These are phyloP conservation scores for Mycteria americana DNA, from an alignment of 2,797 vertebrate species.

Conservation along the genomic window DNA sequence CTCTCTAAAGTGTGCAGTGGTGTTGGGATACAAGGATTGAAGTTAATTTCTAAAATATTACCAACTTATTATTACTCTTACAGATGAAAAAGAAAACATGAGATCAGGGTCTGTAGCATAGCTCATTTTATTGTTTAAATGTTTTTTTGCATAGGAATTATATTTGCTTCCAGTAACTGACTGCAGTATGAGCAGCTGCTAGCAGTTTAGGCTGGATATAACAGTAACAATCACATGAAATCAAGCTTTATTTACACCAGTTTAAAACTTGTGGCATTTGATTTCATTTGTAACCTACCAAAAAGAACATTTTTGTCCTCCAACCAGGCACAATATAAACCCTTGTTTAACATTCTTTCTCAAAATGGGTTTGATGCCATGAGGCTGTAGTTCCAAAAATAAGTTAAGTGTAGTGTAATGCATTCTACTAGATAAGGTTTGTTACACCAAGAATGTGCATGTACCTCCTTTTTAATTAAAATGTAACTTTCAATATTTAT, in stretches of 20 bases:
- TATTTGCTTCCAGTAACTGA: conserved; percentile 93
- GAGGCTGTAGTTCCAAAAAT: conserved; percentile 81
- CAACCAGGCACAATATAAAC: conserved; percentile 66
- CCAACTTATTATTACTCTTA: not conserved
- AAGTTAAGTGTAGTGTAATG: conserved; percentile 79
- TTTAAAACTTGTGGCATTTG: conserved; percentile 96
- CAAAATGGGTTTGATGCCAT: conserved; percentile 65
- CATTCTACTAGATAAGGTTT: conserved; percentile 85
- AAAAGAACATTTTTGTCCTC: conserved; percentile 75
- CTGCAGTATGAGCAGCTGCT: conserved; percentile 99
- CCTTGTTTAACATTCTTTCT: conserved; percentile 57
- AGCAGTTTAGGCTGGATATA: conserved; percentile 99
- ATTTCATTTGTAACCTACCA: conserved; percentile 88
- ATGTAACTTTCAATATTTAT: conserved; percentile 75
- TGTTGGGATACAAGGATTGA: not conserved
- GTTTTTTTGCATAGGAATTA: conserved; percentile 99
- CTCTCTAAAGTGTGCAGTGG: not conserved
- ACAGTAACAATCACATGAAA: conserved; percentile 99
- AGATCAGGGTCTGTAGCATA: conserved; percentile 88
- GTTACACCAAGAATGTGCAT: conserved; percentile 86
- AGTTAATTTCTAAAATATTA: conserved; percentile 13
- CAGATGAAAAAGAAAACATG: conserved; percentile 61
- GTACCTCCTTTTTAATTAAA: conserved; percentile 78
- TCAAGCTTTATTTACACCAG: conserved; percentile 99
- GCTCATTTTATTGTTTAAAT: conserved; percentile 99